A percentile compares a stretch with the other conserved stretches of the same genome.
These are phyloP conservation scores for Epicampocera succincta DNA, from an alignment of 2,888 invertebrate species.

Conservation along the genomic window DNA sequence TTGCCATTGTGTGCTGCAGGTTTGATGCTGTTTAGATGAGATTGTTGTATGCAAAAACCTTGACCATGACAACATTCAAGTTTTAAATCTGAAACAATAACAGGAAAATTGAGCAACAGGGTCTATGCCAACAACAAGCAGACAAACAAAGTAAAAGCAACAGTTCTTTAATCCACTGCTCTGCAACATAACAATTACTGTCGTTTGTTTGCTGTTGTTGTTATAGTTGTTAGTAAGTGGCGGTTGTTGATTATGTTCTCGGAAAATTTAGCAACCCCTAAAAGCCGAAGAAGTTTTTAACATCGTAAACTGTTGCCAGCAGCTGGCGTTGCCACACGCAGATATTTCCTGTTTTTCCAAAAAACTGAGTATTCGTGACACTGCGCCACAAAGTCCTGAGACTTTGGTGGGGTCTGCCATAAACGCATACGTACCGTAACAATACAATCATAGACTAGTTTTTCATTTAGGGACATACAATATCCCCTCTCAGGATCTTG, in stretches of 20 bases:
- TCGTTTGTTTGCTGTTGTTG: background rate
- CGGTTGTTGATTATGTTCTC: background rate
- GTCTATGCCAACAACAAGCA: slow-evolving; percentile 36
- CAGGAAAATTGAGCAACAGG: slow-evolving; percentile 28
- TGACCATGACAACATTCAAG: slow-evolving; percentile 26
- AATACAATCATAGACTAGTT: no score
- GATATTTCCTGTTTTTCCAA: background rate
- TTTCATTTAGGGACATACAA: no score
- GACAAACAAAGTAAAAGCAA: slow-evolving; percentile 31
- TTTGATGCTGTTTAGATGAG: background rate
- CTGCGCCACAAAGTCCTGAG: no score
- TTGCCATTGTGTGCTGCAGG: background rate
- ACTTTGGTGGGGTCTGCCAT: no score
- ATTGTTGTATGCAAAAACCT: slow-evolving; percentile 28
- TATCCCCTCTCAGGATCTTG: no score
- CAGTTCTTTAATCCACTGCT: slow-evolving; percentile 24
- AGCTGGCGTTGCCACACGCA: background rate
- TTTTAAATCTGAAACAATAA: slow-evolving; percentile 1
- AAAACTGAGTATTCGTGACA: no score
- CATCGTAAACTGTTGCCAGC: slow-evolving; percentile 2
- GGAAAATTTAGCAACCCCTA: slow-evolving; percentile 1
- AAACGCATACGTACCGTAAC: no score
- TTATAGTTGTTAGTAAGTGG: no score
- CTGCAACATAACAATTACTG: background rate
- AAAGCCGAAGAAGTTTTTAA: background rate